Evolutionary conservation across 2,888 invertebrate genomes (phyloP).

Genomic region (Diaperis boleti): DNA sequence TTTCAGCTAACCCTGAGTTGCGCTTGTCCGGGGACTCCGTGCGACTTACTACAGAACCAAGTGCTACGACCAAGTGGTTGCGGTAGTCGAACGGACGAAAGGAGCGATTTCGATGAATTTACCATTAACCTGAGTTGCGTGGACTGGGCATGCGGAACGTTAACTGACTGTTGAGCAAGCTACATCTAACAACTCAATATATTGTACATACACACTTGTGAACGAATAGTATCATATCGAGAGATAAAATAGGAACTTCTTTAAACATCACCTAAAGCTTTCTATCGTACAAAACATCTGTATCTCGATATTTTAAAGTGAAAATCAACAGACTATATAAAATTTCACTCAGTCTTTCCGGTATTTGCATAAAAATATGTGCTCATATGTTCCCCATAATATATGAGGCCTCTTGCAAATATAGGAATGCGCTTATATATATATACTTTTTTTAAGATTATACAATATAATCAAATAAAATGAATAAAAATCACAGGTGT

Average conservation of each 20-base stretch:
- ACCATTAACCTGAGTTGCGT: slow-evolving; percentile 61
- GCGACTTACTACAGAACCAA: slow-evolving; percentile 15
- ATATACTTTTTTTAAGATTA: slow-evolving; percentile 59
- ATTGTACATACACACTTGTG: slow-evolving; percentile 65
- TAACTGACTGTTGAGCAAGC: slow-evolving; percentile 67
- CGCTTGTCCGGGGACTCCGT: slow-evolving; percentile 51
- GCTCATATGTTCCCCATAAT: slow-evolving; percentile 66
- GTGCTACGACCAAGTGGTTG: background rate
- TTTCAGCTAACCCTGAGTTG: slow-evolving; percentile 67
- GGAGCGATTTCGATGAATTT: slow-evolving; percentile 27
- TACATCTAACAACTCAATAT: slow-evolving; percentile 67
- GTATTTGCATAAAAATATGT: slow-evolving; percentile 69
- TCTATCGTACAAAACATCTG: slow-evolving; percentile 67
- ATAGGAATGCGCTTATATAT: slow-evolving; percentile 61
- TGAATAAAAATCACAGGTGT: slow-evolving; percentile 69
- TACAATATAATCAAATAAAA: slow-evolving; percentile 63
- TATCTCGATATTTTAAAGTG: slow-evolving; percentile 66
- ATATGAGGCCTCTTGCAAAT: slow-evolving; percentile 66
- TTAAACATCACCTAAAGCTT: slow-evolving; percentile 69
- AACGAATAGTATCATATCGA: slow-evolving; percentile 66
- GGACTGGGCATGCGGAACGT: slow-evolving; percentile 64
- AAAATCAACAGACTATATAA: slow-evolving; percentile 69
- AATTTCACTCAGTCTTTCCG: slow-evolving; percentile 70
- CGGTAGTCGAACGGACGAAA: slow-evolving; percentile 7
- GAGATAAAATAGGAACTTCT: slow-evolving; percentile 69